These are phyloP conservation scores for Galagoides demidoff DNA, from an alignment of 2,797 vertebrate species.

Conservation along the genomic window DNA sequence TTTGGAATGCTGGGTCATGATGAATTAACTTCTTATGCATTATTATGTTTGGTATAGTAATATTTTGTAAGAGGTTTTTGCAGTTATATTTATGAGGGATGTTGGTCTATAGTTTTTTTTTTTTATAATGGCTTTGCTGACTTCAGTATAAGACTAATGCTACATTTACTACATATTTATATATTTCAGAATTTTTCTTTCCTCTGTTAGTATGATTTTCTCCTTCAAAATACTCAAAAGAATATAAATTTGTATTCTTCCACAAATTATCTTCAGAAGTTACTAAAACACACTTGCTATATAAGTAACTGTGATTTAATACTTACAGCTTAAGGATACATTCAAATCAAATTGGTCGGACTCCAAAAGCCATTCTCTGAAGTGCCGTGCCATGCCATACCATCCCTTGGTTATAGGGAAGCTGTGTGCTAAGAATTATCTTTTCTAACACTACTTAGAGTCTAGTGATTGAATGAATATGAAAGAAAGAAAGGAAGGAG, in stretches of 20 bases:
- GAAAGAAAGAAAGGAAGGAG: not conserved
- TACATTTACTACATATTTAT: not conserved
- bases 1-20: not conserved
- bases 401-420: not conserved
- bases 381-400: not conserved
- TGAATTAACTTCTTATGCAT: not conserved
- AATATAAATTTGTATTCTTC: constrained; percentile 38
- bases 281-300: not conserved
- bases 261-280: not conserved
- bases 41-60: not conserved
- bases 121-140: not conserved
- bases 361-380: not conserved
- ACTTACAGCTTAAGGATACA: not conserved
- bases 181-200: not conserved
- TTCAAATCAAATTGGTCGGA: not conserved
- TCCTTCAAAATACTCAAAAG: constrained; percentile 20
- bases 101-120: not conserved
- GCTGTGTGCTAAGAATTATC: not conserved
- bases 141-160: not conserved
- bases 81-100: not conserved
- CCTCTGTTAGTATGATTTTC: not conserved
- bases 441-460: not conserved
- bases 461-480: not conserved
- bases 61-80: not conserved
- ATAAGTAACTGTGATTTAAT: not conserved